Evolutionary conservation across 2,888 invertebrate genomes (phyloP).

Genomic region (Parelbella ahira): DNA sequence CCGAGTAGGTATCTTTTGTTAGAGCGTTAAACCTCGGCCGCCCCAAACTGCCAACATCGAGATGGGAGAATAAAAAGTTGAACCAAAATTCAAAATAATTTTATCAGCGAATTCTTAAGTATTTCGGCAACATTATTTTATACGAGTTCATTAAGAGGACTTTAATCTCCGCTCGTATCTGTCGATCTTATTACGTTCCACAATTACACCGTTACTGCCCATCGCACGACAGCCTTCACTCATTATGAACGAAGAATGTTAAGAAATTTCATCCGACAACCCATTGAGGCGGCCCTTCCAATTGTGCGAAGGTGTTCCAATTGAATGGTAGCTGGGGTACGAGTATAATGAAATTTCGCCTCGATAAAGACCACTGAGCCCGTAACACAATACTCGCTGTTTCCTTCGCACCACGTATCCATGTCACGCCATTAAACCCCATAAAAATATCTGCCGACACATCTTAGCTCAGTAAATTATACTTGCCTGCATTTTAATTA

Average conservation of each 20-base stretch:
- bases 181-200: constrained; percentile 69
- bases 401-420: constrained; percentile 76
- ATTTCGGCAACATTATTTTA: constrained; percentile 50
- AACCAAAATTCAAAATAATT: constrained; percentile 32
- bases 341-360: constrained; percentile 77
- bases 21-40: constrained; percentile 21
- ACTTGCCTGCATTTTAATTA: constrained; percentile 41
- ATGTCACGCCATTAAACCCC: constrained; percentile 72
- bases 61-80: constrained; percentile 24
- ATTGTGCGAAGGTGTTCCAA: constrained; percentile 79
- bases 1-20: constrained; percentile 25
- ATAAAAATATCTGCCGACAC: constrained; percentile 75
- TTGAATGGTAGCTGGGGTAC: constrained; percentile 74
- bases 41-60: constrained; percentile 23
- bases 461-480: constrained; percentile 69
- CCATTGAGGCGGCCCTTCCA: constrained; percentile 76
- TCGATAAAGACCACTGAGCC: constrained; percentile 75
- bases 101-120: constrained; percentile 38
- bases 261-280: constrained; percentile 79
- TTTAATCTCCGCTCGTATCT: constrained; percentile 72
- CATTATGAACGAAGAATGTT: constrained; percentile 76
- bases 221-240: constrained; percentile 72
- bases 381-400: constrained; percentile 77
- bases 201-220: constrained; percentile 76
- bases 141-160: constrained; percentile 64